Evolutionary conservation across 2,888 invertebrate genomes (phyloP), one percentile per base, ranked within the genome.

Genomic region (Heteromyza rotundicornis): DNA sequence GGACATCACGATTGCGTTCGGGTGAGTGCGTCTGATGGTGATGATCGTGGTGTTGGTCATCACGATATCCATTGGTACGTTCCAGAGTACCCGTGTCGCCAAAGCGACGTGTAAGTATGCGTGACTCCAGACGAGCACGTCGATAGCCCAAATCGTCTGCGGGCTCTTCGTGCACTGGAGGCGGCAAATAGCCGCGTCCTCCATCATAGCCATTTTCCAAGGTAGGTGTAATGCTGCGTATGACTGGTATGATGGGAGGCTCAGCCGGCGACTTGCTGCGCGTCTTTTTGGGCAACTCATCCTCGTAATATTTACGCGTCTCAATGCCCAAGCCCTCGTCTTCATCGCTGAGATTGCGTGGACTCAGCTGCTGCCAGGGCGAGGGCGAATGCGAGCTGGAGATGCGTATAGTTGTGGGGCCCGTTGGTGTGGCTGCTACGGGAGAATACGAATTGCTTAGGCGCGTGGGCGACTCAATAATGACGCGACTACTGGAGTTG

Each of bases 291-390:
- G 69, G 69, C 20, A 74, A 72, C 10, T 81, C 80, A 35, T 86
- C 85, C 56, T 86, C 85, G 60, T 84, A 85, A 53, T 84, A 83
- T 65, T 79, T 84, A 71, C 83, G 77, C 0, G 79, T 79, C 76
- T 92, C 92, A 60, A 89, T 88, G 1, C 92, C 92, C n/a, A 92
- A 81, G 0, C 92, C 92, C 80, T 92, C 92, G 69, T 92, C 92
- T 77, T 92, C 92, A 77, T 92, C 92, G 12, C 91, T 91, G 60
- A 82, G 72, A 62, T 82, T 82, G 5, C 82, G 78, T 1, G 81
- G 80, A 65, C 80, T 81, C 0, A 81, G 59, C 57, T 81, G 80
- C 52, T 81, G 81, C 81, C 81, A 82, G 1, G 80, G 80, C 3
- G 80, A 80, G 1, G 79, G 80, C 0, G 82, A 80, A 16, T 77